Percentiles rank a stretch among this genome's conserved stretches.
Evolutionary conservation across 2,888 invertebrate species (phyloP).

Genomic region (Hylaea fasciaria): DNA sequence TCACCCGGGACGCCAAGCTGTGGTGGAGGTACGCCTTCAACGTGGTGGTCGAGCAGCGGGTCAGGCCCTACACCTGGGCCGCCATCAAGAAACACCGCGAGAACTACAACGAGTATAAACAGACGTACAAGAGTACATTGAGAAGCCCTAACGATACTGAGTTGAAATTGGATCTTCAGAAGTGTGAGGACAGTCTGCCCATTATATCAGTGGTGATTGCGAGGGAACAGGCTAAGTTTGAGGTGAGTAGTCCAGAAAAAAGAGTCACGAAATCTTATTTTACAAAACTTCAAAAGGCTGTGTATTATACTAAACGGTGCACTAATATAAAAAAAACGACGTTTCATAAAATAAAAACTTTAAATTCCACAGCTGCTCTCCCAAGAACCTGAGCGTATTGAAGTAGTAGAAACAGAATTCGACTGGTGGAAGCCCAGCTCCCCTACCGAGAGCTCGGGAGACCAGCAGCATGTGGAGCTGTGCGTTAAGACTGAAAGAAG

Average conservation of each 20-base stretch:
- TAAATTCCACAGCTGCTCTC: conserved; percentile 59
- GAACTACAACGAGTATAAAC: conserved; percentile 88
- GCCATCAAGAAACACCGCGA: conserved; percentile 88
- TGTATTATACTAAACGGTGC: too few species aligned
- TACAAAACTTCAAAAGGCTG: neutral
- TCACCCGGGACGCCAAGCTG: conserved; percentile 84
- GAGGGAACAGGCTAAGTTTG: conserved; percentile 91
- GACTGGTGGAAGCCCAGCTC: conserved; percentile 75
- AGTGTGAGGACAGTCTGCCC: conserved; percentile 90
- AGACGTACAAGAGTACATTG: conserved; percentile 88
- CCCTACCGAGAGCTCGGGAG: conserved; percentile 15
- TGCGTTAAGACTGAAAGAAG: conserved; percentile 83
- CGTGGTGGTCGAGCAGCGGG: conserved; percentile 88
- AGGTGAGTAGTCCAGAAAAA: conserved; percentile 74
- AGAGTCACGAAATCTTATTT: conserved; percentile 1
- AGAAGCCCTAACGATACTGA: conserved; percentile 90
- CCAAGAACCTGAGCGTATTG: conserved; percentile 76
- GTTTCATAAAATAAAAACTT: too few species aligned
- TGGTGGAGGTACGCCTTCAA: conserved; percentile 93
- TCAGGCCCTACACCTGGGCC: conserved; percentile 90
- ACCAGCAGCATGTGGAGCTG: conserved; percentile 67
- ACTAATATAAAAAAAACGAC: too few species aligned
- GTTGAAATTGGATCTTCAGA: conserved; percentile 89
- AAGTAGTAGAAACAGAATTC: conserved; percentile 76
- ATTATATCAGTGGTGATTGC: conserved; percentile 91